Percentiles rank a stretch among this genome's conserved stretches.
phyloP scores from a whole-genome alignment of 2,113 vertebrate species.

The Bucco capensis region DNA sequence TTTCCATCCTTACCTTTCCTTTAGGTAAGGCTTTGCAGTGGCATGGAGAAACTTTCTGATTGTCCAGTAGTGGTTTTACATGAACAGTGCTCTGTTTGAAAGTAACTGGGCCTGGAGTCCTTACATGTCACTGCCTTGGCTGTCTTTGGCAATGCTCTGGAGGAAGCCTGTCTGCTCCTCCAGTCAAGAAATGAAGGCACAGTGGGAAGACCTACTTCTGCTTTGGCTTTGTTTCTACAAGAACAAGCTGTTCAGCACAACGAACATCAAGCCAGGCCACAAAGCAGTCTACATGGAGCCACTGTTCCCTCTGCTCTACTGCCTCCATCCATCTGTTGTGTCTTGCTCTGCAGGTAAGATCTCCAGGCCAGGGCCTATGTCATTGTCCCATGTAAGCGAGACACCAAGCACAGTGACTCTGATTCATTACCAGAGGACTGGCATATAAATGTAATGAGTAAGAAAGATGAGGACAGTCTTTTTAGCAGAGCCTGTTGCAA shows the following conservation, averaged over 20 bases:
- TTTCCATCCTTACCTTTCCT: background rate
- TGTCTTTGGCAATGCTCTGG: background rate
- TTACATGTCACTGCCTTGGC: rapidly evolving
- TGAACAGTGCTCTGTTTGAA: background rate
- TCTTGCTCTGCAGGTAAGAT: background rate
- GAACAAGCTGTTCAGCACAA: background rate
- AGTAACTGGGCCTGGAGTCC: background rate
- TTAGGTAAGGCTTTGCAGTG: background rate
- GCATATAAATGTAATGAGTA: background rate
- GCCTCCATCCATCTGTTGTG: background rate
- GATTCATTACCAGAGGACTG: background rate
- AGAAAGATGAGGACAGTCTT: background rate
- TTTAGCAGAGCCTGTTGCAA: no score
- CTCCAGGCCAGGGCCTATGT: background rate
- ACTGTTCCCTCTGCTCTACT: rapidly evolving
- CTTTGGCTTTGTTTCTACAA: background rate
- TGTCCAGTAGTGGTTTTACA: background rate
- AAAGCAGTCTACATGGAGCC: background rate
- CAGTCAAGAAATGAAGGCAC: background rate
- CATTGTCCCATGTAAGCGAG: background rate
- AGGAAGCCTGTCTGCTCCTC: background rate
- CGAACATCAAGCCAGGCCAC: background rate
- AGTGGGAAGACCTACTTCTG: background rate
- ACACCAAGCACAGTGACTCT: rapidly evolving
- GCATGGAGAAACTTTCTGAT: background rate